Conservation (phyloP, 2,113 vertebrate genomes). For the Oreocharis arfaki region DNA sequence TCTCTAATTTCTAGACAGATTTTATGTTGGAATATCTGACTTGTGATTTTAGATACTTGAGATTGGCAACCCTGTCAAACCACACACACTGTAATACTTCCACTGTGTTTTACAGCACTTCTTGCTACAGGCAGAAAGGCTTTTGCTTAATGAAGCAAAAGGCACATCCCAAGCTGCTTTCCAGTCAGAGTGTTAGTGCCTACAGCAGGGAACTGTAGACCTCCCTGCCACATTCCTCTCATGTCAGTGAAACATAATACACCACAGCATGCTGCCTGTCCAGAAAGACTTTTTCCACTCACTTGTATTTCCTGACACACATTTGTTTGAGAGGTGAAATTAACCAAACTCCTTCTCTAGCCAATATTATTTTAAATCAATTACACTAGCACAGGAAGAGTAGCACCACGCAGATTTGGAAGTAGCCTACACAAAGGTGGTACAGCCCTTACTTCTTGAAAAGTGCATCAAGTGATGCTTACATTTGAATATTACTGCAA, state of each 20-base stretch:
- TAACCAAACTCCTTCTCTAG: not conserved
- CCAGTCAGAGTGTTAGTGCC: not conserved
- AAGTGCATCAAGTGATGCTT: not conserved
- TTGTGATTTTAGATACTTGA: not conserved
- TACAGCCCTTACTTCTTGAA: not conserved
- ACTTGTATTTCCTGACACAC: not conserved
- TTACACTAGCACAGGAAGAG: not conserved
- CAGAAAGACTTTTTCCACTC: constrained; percentile 41
- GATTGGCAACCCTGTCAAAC: not conserved
- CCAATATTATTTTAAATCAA: not conserved
- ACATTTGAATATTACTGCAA: not conserved
- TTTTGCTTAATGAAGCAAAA: constrained; percentile 31
- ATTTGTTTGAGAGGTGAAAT: not conserved
- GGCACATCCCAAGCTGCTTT: constrained; percentile 18
- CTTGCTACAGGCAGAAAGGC: not conserved
- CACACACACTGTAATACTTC: not conserved
- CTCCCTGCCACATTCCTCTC: constrained; percentile 22
- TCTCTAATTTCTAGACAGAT: not conserved
- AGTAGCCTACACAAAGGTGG: not conserved
- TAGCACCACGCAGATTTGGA: accelerated
- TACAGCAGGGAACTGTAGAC: constrained; percentile 23
- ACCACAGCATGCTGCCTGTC: not conserved
- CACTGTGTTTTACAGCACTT: not conserved
- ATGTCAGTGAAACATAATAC: constrained; percentile 17
- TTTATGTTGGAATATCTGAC: not conserved